Evolutionary conservation across 2,113 vertebrate species (phyloP).

Genomic region (Sporophila hypoxantha): DNA sequence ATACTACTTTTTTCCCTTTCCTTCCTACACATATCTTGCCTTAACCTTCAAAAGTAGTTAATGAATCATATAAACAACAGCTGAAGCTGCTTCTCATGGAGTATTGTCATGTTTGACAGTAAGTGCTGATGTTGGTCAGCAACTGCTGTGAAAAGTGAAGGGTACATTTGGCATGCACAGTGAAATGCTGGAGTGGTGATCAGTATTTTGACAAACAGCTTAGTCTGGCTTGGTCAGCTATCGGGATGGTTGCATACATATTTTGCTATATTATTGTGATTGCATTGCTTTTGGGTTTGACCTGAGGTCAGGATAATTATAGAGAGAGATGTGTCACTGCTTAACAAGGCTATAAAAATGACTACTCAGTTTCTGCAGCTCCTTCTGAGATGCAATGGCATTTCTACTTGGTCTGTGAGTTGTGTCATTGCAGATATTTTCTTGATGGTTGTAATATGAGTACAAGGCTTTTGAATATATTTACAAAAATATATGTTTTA

Average conservation of each 20-base stretch:
- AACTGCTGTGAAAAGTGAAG: background rate
- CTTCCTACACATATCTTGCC: background rate
- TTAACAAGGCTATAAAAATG: background rate
- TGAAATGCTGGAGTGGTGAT: slow-evolving; percentile 4
- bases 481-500: background rate
- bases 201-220: slow-evolving; percentile 17
- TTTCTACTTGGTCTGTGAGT: background rate
- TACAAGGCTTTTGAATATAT: background rate
- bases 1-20: background rate
- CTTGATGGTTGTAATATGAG: background rate
- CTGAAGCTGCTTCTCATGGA: background rate
- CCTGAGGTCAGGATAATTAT: background rate
- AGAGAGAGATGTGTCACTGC: background rate
- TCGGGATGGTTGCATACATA: background rate
- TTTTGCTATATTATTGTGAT: background rate
- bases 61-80: background rate
- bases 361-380: background rate
- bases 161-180: background rate
- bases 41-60: slow-evolving; percentile 13
- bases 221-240: background rate
- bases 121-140: background rate
- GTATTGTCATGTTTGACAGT: background rate
- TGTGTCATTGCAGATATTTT: background rate
- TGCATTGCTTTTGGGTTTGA: background rate
- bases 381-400: background rate